Evolutionary conservation across 2,888 invertebrate species (phyloP), one percentile per base, ranked within the genome.

Genomic region (Scrobipalpa costella): DNA sequence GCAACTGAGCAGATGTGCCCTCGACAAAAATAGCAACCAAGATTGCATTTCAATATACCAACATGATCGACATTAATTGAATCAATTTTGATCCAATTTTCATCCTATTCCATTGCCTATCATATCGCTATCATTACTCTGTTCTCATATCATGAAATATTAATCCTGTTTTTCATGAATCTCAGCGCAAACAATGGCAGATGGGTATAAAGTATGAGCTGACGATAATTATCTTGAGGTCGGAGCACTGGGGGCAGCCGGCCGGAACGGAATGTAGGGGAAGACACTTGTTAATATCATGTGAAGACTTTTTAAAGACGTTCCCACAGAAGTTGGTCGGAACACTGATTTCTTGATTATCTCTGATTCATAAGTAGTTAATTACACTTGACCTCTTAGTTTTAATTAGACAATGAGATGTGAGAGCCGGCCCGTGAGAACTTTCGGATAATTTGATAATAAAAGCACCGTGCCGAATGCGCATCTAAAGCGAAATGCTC

Each of bases 221-320:
- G 81, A 80, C 78, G 88, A 87, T 90, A 86, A 90, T 88, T 86
- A 88, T 89, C 85, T 79, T 5, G 85, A 86, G 90, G 89, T 89
- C 88, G 81, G 63, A 77, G 68, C 78, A 81, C 71, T 87, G 88
- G 81, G 63, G 77, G 68, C 78, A 81, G 71, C 88, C 73, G 79
- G 73, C 85, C 86, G 85, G 88, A 90, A 90, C 89, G 86, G 77
- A 84, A 86, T 88, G 88, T 82, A 78, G 86, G 88, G 87, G 86
- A 84, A 83, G 80, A 76, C 79, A 76, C 81, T 81, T 81, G 84
- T 85, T 86, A 83, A 81, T 84, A 85, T 85, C 89, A 91, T 91
- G 90, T 89, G 90, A 91, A 90, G 90, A 91, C 71, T 79, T 87
- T 88, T 86, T 83, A 81, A 89, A 89, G 88, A 87, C 85, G 88